Conservation (phyloP, 2,888 invertebrate genomes). For the Anorthoa munda region DNA sequence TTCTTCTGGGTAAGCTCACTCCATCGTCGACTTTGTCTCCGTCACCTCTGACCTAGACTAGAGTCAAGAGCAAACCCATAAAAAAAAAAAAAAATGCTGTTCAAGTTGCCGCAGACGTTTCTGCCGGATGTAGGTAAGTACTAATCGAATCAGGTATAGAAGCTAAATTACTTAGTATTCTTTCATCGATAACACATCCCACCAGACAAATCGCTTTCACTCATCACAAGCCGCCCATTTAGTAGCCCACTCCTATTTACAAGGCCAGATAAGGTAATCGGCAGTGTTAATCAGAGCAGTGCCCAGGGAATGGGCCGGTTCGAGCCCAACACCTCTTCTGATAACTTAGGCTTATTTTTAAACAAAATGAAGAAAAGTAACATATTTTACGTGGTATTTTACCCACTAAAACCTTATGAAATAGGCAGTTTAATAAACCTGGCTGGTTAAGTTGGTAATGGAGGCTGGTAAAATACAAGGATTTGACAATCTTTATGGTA, state of each 20-base stretch:
- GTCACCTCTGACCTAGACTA: too few species aligned
- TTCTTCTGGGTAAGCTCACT: too few species aligned
- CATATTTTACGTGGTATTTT: conserved; percentile 4
- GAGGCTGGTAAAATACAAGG: not conserved
- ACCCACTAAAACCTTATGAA: not conserved
- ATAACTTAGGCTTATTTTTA: conserved; percentile 40
- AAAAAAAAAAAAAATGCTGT: too few species aligned
- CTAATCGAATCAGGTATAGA: too few species aligned
- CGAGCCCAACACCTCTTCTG: conserved; percentile 23
- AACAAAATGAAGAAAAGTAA: conserved; percentile 11
- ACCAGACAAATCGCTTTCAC: not conserved
- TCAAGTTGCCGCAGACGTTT: too few species aligned
- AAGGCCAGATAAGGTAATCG: conserved; percentile 56
- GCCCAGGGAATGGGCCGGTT: conserved; percentile 29
- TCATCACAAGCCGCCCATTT: not conserved
- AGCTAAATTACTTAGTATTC: too few species aligned
- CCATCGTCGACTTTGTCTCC: too few species aligned
- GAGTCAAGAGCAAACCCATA: too few species aligned
- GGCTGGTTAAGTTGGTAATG: not conserved
- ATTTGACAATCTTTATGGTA: not conserved
- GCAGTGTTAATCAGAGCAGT: conserved; percentile 47
- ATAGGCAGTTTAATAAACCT: not conserved
- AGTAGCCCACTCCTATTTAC: conserved; percentile 21
- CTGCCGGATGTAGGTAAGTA: too few species aligned
- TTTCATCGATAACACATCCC: too few species aligned